Evolutionary conservation across 2,113 vertebrate genomes (phyloP).

Genomic region (Gorsachius goisagi): DNA sequence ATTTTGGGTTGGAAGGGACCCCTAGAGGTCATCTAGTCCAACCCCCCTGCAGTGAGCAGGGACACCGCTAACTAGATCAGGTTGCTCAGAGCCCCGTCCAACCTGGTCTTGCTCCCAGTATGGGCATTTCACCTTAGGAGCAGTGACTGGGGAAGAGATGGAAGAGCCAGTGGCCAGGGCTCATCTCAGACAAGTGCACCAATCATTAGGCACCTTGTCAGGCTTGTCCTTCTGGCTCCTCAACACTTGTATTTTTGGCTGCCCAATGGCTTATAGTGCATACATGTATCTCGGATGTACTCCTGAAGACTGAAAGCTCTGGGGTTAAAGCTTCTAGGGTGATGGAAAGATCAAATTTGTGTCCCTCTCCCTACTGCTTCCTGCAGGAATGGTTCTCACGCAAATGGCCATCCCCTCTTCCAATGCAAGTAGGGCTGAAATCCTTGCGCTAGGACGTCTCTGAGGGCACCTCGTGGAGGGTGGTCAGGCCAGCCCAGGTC

Average conservation of each 20-base stretch:
- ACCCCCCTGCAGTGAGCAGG: too few species aligned
- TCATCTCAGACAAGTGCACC: background rate
- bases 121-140: background rate
- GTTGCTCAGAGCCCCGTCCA: too few species aligned
- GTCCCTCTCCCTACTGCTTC: background rate
- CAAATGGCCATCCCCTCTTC: background rate
- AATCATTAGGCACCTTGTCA: background rate
- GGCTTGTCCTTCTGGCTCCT: background rate
- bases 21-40: too few species aligned
- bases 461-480: background rate
- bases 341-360: background rate
- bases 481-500: background rate
- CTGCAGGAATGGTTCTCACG: background rate
- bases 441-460: background rate
- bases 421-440: fast-evolving
- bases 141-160: background rate
- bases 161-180: background rate
- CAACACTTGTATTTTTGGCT: background rate
- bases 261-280: background rate
- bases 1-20: too few species aligned
- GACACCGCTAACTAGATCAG: too few species aligned
- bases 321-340: background rate
- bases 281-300: background rate
- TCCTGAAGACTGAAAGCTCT: background rate
- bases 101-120: background rate